Base-by-base conservation (phyloP, 1,140 invertebrate species). In the Drosophila navojoa region DNA sequence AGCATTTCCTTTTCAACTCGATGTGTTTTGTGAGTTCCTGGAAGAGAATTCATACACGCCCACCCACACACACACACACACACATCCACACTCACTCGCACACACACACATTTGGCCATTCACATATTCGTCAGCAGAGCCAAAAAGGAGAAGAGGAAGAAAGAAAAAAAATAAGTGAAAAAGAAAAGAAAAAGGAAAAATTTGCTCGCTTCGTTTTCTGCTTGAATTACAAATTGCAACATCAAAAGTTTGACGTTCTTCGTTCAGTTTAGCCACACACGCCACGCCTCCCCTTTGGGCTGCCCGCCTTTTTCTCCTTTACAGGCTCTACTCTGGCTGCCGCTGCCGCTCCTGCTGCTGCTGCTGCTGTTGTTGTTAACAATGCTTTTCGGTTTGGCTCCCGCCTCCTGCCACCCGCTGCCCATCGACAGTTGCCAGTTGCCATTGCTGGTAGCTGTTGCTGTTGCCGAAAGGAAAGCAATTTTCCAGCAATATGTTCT, bases 171-270 rank as follows among this genome's bases (percentile, higher is more conserved):
- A 61, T 52, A 27, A 57, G 29, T 38, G 40, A 60, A 27, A 68
- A 64, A 35, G 63, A 42, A 71, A 74, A n/a, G 40, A 15, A 62
- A 55, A 59, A 22, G 49, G 61, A 77, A 81, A 89, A 87, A 81
- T 76, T 81, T 85, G 77, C 69, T 79, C 81, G 81, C 86, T 85
- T 90, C 86, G 86, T 90, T 90, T 90, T 90, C 86, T 90, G 86
- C 86, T 90, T 90, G 86, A 90, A 90, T 90, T 90, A 90, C 89
- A 90, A 91, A 89, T 91, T 91, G 89, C 89, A 89, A 90, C 82
- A 89, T 90, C 89, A 90, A 90, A 90, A 90, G 86, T 90, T 90
- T 90, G 81, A 90, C 86, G 85, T 87, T 89, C 79, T 89, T 75
- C 76, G 69, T 82, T 82, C 76, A 54, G 75, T 72, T 77, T 72